These are phyloP conservation scores for Luidia sarsii DNA, from an alignment of 53 echinoderm and acorn worm species.

Conservation along the genomic window DNA sequence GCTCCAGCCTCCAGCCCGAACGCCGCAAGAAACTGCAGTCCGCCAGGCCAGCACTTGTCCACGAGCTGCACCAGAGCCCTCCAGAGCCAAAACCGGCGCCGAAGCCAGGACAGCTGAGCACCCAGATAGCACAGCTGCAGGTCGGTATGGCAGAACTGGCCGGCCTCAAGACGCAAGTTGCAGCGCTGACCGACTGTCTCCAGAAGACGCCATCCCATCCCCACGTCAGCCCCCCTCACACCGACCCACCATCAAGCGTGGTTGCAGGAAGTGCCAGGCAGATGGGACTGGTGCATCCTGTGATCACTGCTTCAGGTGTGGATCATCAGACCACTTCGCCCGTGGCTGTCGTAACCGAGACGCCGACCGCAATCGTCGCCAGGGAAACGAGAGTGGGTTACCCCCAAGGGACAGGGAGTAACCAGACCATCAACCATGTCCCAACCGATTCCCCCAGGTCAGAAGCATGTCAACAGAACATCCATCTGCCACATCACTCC, in stretches of 20 bases:
- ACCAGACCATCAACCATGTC: conserved; percentile 4
- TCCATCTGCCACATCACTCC: conserved; percentile 14
- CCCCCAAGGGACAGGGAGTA: conserved; percentile 34
- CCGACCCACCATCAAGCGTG: not conserved
- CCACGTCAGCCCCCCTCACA: not conserved
- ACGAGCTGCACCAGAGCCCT: not conserved
- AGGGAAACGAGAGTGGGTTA: conserved; percentile 35
- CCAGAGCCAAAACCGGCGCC: not conserved
- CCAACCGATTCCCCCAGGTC: not conserved
- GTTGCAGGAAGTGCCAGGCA: not conserved
- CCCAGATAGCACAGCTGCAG: not conserved
- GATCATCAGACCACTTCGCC: conserved; percentile 1
- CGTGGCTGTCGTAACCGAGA: not conserved
- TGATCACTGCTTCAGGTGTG: conserved; percentile 19
- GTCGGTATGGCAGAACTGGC: conserved; percentile 4
- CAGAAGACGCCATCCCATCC: not conserved
- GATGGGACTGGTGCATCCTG: not conserved
- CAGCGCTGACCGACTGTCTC: not conserved
- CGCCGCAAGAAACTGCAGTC: not conserved
- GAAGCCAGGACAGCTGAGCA: not conserved
- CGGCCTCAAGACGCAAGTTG: not conserved
- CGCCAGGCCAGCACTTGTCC: not conserved
- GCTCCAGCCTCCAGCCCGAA: conserved; percentile 13
- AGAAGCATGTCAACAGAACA: not conserved
- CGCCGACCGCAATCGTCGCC: not conserved